Evolutionary conservation across 1,140 invertebrate genomes (phyloP), one percentile per base, ranked within the genome.

Genomic region (Habropoda laboriosa): DNA sequence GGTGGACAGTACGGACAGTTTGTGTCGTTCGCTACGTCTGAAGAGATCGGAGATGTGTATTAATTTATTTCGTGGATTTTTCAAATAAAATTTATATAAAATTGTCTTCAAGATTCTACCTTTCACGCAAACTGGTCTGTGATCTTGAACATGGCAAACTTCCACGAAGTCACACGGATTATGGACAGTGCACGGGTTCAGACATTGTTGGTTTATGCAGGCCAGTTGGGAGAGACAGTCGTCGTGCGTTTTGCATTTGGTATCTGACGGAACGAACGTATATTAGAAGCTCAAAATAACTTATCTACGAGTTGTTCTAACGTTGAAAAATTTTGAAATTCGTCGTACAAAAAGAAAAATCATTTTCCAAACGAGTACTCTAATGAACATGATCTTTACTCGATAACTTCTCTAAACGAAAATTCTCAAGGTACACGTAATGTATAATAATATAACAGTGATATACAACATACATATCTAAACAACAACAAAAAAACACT

Each of bases 61-160:
- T 18, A 40, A 68, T 67, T 53, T 40, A 16, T 75, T 58, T 55
- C 18, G 12, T 64, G 27, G n/a, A 27, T 10, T 53, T 53, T 13
- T 13, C n/a, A 55, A 13, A 27, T 30, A 1, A 6, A 57, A 30
- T 66, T 8, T 30, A 16, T 6, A 45, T 40, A 32, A 16, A 63
- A 63, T 74, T n/a, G 21, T 42, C 32, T 1, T 66, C 64, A 49
- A 63, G 21, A 64, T 70, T 81, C 87, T 94, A 96, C 96, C 96
- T 94, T 95, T 95, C 30, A 96, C 94, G 87, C 97, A 97, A 66
- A 96, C 94, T 35, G 97, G 95, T 88, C 96, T 95, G 91, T 97
- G 97, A 87, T 96, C 93, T 82, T 96, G 93, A 32, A 97, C 96
- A 82, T 95, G 95, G 89, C 97, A 97, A 58, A 96, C 95, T 78